These are phyloP conservation scores for Nicator chloris DNA, from an alignment of 2,113 vertebrate species.

Conservation along the genomic window DNA sequence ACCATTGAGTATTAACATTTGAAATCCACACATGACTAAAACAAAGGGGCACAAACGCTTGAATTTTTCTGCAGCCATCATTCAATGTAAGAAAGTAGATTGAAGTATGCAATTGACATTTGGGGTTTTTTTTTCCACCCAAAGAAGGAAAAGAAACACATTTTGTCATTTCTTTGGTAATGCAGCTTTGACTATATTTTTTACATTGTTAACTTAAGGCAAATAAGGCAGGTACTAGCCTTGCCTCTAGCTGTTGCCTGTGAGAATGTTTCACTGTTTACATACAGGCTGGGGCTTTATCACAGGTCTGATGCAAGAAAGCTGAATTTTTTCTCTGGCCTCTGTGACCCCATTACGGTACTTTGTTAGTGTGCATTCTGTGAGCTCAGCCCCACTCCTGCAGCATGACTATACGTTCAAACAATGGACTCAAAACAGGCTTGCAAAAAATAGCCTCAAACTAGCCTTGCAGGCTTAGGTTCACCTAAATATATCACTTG, in stretches of 20 bases:
- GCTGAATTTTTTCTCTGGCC: constrained; percentile 49
- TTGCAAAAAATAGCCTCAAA: constrained; percentile 5
- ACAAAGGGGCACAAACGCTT: background rate
- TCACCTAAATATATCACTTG: background rate
- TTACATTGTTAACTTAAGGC: background rate
- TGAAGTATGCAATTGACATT: background rate
- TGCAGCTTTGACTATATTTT: background rate
- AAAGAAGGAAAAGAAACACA: background rate
- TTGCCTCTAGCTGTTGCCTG: constrained; percentile 7
- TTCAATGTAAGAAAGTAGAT: background rate
- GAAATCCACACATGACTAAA: background rate
- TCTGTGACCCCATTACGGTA: constrained; percentile 47
- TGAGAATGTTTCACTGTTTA: constrained; percentile 48
- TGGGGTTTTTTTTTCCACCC: background rate
- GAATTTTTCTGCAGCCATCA: background rate
- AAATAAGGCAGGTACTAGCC: background rate
- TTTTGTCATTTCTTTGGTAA: background rate
- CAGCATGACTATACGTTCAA: background rate
- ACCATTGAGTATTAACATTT: background rate
- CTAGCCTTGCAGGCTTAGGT: background rate
- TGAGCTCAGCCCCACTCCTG: constrained; percentile 45
- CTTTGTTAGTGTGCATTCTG: constrained; percentile 46
- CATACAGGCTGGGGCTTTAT: constrained; percentile 40
- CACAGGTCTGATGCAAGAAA: constrained; percentile 65
- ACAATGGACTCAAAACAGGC: constrained; percentile 18